These are phyloP conservation scores for Mycetomoellerius zeteki DNA, from an alignment of 1,140 invertebrate genomes.

Conservation along the genomic window DNA sequence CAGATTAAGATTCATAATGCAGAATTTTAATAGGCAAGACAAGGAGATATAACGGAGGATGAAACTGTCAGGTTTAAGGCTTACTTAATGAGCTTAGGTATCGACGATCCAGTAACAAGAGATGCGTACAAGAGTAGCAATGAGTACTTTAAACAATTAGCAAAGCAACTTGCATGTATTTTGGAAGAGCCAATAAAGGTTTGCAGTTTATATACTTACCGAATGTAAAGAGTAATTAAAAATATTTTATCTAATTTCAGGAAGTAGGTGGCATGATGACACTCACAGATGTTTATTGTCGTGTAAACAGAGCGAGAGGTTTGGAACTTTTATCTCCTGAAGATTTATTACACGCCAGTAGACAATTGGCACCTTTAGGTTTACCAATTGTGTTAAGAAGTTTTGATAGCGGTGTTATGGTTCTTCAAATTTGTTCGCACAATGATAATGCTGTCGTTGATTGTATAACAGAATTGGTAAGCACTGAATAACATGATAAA, in stretches of 20 bases:
- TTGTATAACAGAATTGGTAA: slow-evolving; percentile 91
- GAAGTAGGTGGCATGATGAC: slow-evolving; percentile 98
- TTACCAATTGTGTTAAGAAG: slow-evolving; percentile 93
- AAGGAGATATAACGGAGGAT: slow-evolving; percentile 98
- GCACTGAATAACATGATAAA: slow-evolving; percentile 48
- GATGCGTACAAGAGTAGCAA: slow-evolving; percentile 95
- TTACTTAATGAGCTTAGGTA: slow-evolving; percentile 98
- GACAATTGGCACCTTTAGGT: slow-evolving; percentile 89
- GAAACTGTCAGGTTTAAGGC: slow-evolving; percentile 98
- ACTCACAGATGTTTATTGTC: slow-evolving; percentile 98
- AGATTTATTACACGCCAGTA: slow-evolving; percentile 97
- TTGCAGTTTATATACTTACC: slow-evolving; percentile 34
- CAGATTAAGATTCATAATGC: slow-evolving; percentile 79
- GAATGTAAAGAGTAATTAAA: neutral
- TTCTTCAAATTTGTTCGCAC: slow-evolving; percentile 93
- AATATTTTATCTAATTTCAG: slow-evolving; percentile 85
- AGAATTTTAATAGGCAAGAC: slow-evolving; percentile 91
- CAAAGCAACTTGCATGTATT: slow-evolving; percentile 94
- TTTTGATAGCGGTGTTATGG: slow-evolving; percentile 97
- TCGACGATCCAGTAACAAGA: slow-evolving; percentile 98
- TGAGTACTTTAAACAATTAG: slow-evolving; percentile 95
- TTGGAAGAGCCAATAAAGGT: slow-evolving; percentile 94
- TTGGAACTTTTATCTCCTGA: slow-evolving; percentile 97
- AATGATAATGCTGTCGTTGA: slow-evolving; percentile 93
- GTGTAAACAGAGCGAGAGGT: slow-evolving; percentile 96